A percentile compares a stretch with the other conserved stretches of the same genome.
Evolutionary conservation across 2,888 invertebrate genomes (phyloP).

Genomic region (Stomorhina lunata): DNA sequence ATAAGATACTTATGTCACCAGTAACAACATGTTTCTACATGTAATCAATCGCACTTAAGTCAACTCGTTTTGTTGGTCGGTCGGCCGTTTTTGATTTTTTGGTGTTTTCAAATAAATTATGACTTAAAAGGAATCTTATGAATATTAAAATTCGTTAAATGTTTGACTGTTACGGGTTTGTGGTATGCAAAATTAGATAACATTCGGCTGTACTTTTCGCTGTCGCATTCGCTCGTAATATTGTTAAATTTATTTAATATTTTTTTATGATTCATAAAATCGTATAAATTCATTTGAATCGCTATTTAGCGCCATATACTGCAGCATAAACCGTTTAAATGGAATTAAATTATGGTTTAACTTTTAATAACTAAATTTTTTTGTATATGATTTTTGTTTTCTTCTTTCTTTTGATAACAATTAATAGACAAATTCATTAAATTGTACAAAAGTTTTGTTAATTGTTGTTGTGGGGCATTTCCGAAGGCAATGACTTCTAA

Average conservation of each 20-base stretch:
- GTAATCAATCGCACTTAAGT: slow-evolving; percentile 15
- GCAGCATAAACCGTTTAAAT: slow-evolving; percentile 56
- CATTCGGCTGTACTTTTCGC: not conserved
- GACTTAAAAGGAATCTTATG: slow-evolving; percentile 61
- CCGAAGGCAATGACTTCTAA: slow-evolving; percentile 75
- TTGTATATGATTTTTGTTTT: not conserved
- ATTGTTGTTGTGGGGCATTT: slow-evolving; percentile 64
- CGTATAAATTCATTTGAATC: slow-evolving; percentile 8
- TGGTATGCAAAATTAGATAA: slow-evolving; percentile 59
- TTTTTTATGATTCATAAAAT: slow-evolving; percentile 27
- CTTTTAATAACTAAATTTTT: slow-evolving; percentile 14
- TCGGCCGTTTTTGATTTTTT: not conserved
- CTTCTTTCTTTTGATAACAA: not conserved
- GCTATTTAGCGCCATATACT: slow-evolving; percentile 56
- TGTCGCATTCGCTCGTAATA: slow-evolving; percentile 12
- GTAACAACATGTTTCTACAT: slow-evolving; percentile 32
- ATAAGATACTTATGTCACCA: slow-evolving; percentile 39
- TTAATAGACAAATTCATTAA: not conserved
- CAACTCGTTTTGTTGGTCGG: not conserved
- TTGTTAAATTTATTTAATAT: slow-evolving; percentile 17
- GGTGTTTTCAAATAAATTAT: slow-evolving; percentile 44
- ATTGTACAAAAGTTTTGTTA: not conserved
- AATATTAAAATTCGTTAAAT: slow-evolving; percentile 52
- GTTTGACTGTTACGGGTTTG: not conserved
- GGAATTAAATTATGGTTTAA: slow-evolving; percentile 43